A percentile compares a stretch with the other conserved stretches of the same genome.
These are phyloP conservation scores for Mya arenaria DNA, from an alignment of 1,140 invertebrate species.

Conservation along the genomic window DNA sequence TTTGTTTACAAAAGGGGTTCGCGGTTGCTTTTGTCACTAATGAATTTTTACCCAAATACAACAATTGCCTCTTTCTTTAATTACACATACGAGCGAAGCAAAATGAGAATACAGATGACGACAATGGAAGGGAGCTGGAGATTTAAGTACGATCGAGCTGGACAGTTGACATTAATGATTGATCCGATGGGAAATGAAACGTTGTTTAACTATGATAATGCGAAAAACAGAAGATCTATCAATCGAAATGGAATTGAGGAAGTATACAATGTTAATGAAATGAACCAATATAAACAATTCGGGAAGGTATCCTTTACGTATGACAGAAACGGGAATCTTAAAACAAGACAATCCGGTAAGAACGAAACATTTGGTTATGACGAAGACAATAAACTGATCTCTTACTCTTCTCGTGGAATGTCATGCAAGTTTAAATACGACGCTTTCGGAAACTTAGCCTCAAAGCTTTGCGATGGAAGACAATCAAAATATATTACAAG, in stretches of 20 bases:
- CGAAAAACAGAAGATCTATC: constrained; percentile 15
- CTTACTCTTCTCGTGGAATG: background rate
- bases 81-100: background rate
- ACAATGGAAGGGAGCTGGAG: constrained; percentile 11
- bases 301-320: background rate
- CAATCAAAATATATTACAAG: background rate
- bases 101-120: background rate
- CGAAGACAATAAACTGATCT: constrained; percentile 17
- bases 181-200: constrained; percentile 4
- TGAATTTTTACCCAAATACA: constrained; percentile 7
- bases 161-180: constrained; percentile 2
- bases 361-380: constrained; percentile 13
- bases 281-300: constrained; percentile 22
- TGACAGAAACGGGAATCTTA: constrained; percentile 33
- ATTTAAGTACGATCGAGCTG: constrained; percentile 15
- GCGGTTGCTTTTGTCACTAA: background rate
- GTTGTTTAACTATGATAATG: constrained; percentile 12
- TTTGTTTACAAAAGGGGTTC: background rate
- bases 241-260: background rate
- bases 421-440: constrained; percentile 13
- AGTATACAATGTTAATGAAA: background rate
- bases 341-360: background rate
- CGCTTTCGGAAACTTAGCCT: background rate
- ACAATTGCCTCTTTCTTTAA: constrained; percentile 1
- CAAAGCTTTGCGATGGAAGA: background rate